Base-by-base conservation (phyloP, 2,888 invertebrate species). In the Rhimphoctona megacephalus region DNA sequence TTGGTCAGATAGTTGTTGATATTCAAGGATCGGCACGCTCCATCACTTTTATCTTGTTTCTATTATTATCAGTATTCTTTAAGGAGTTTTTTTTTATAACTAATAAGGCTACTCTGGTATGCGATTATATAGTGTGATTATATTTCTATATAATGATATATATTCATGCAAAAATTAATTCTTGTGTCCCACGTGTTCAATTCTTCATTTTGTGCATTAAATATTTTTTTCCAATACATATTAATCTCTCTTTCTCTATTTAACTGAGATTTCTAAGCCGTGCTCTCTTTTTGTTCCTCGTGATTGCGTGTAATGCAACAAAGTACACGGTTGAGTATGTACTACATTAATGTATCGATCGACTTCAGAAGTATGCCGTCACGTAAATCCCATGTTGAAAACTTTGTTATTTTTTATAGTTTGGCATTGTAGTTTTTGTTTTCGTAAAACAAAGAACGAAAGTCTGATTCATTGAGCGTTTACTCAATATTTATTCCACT, bases 21-120 rank as follows among this genome's bases (percentile, higher is more conserved):
- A 49, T 61, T 61, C 46, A 49, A 49, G 22, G 25, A 61, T 46
- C 7, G 19, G 4, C 30, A 76, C 46, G 43, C 17, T 11, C 7
- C 8, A 11, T 80, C 5, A 36, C 25, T 66, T 30, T 61, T 43
- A 30, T 43, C 33, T 49, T 52, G 1, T 22, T 77, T 52, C 11
- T n/a, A 22, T 43, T 14, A 7, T 22, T 6, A 79, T 67, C 36
- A 64, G 30, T 46, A 22, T 17, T n/a, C 22, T 8, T 39, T 54
- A 33, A 17, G 5, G 39, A 69, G 8, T 33, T 57, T 80, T 54
- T 54, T 70, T 61, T 33, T n/a, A 22, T 43, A 39, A 69, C 39
- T 43, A 69, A 43, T 39, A 43, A 43, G 61, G 61, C 61, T 30
- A 30, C 61, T 61, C 30, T 30, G 7, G 61, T 30, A 25, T 61